Evolutionary conservation across 1,140 invertebrate species (phyloP).

Genomic region (Drosophila oshimai): DNA sequence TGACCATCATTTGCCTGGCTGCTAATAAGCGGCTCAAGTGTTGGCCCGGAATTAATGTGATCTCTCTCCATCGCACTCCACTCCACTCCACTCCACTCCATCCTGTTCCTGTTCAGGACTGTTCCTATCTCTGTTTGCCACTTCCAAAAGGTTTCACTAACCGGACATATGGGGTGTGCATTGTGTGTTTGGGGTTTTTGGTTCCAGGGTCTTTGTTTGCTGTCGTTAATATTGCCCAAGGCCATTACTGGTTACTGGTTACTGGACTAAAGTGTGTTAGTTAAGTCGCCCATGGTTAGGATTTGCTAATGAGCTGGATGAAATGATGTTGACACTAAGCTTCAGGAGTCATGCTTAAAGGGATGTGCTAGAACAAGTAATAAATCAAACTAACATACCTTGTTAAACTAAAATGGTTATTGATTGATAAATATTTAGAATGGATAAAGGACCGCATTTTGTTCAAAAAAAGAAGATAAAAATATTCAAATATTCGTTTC

Average conservation of each 20-base stretch:
- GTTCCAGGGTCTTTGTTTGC: constrained; percentile 5
- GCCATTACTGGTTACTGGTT: constrained; percentile 24
- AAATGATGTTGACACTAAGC: constrained; percentile 1
- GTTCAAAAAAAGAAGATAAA: too few species aligned
- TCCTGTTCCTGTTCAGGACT: too few species aligned
- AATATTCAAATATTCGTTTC: too few species aligned
- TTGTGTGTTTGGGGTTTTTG: constrained; percentile 1
- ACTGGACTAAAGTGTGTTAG: constrained; percentile 29
- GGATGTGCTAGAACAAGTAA: neutral
- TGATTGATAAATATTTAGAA: too few species aligned
- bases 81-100: too few species aligned
- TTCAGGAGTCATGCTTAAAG: neutral
- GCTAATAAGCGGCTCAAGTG: constrained; percentile 74
- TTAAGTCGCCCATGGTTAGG: constrained; percentile 37
- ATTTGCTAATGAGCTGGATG: constrained; percentile 42
- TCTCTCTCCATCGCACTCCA: constrained; percentile 38
- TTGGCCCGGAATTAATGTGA: constrained; percentile 71
- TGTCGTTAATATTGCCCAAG: constrained; percentile 43
- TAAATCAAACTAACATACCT: too few species aligned
- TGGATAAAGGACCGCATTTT: too few species aligned
- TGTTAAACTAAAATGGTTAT: too few species aligned
- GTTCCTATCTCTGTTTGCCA: too few species aligned
- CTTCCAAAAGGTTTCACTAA: constrained; percentile 47
- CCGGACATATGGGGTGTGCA: constrained; percentile 48
- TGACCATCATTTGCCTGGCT: constrained; percentile 63